phyloP scores from a whole-genome alignment of 2,888 invertebrate species.

The Synanthedon formicaeformis region DNA sequence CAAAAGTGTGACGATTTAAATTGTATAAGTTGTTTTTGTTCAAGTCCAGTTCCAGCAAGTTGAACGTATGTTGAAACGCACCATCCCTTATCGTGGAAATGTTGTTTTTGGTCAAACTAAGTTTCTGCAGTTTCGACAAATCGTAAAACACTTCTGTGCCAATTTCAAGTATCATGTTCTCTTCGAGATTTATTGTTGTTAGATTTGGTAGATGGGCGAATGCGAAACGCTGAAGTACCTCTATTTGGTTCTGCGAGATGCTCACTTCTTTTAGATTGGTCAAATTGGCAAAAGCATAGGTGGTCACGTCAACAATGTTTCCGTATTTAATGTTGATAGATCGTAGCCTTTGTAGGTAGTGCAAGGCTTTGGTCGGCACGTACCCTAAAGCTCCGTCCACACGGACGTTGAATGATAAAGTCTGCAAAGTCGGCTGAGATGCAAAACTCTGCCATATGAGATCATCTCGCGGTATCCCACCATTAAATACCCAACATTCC shows the following conservation, averaged over 20 bases:
- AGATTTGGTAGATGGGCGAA: constrained; percentile 80
- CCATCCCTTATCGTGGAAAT: constrained; percentile 86
- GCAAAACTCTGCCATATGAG: constrained; percentile 81
- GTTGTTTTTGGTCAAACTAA: constrained; percentile 88
- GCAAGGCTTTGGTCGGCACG: constrained; percentile 78
- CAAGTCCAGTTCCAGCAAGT: constrained; percentile 84
- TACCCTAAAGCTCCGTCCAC: constrained; percentile 77
- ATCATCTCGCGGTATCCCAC: constrained; percentile 75
- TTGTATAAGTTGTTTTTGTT: constrained; percentile 81
- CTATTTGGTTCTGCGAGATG: constrained; percentile 78
- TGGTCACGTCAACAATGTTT: constrained; percentile 75
- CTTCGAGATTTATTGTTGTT: constrained; percentile 77
- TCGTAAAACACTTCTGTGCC: constrained; percentile 80
- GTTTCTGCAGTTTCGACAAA: constrained; percentile 77
- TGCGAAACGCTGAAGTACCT: constrained; percentile 74
- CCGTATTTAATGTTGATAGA: constrained; percentile 80
- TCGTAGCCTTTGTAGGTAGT: constrained; percentile 74
- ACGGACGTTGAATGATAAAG: constrained; percentile 79
- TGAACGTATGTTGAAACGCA: constrained; percentile 80
- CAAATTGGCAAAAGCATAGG: constrained; percentile 81
- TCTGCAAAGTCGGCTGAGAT: constrained; percentile 77
- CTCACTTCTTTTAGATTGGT: constrained; percentile 75
- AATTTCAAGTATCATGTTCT: constrained; percentile 81
- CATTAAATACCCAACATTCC: constrained; percentile 82
- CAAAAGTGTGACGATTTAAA: constrained; percentile 81